A percentile compares a stretch with the other conserved stretches of the same genome.
phyloP scores from a whole-genome alignment of 2,888 invertebrate genomes.

The Saturnia japonica region DNA sequence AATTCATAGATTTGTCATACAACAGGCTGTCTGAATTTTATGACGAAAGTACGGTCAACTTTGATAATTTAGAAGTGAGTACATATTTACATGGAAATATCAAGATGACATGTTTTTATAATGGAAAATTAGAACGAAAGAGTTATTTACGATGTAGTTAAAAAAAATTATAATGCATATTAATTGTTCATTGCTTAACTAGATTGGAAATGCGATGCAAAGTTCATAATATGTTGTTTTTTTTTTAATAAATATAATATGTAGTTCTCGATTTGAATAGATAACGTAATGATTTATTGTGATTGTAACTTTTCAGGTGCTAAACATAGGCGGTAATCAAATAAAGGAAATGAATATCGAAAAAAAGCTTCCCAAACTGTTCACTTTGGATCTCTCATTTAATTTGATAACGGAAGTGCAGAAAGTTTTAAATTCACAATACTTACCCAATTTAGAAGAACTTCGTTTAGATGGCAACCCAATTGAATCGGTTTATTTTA shows the following conservation, averaged over 20 bases:
- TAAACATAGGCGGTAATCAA: constrained; percentile 73
- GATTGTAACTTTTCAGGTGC: constrained; percentile 55
- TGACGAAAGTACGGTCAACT: constrained; percentile 54
- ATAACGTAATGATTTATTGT: not conserved
- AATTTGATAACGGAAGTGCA: constrained; percentile 75
- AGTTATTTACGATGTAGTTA: not conserved
- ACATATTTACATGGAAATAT: constrained; percentile 4
- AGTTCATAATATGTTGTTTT: not conserved
- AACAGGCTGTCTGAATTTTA: constrained; percentile 65
- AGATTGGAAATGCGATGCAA: not conserved
- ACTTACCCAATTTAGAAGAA: constrained; percentile 73
- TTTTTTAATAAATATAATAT: too few relatives aligned
- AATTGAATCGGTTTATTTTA: constrained; percentile 71
- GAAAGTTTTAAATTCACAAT: constrained; percentile 59
- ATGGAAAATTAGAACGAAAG: not conserved
- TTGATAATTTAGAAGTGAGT: constrained; percentile 70
- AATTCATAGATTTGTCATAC: constrained; percentile 70
- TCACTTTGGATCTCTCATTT: constrained; percentile 76
- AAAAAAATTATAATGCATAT: not conserved
- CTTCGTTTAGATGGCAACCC: constrained; percentile 80
- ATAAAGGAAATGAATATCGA: constrained; percentile 70
- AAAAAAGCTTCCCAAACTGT: constrained; percentile 66
- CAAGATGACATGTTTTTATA: not conserved
- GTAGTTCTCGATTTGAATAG: not conserved
- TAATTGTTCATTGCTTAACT: not conserved